Base-by-base conservation (phyloP, 2,113 vertebrate species). In the Trogon surrucura region DNA sequence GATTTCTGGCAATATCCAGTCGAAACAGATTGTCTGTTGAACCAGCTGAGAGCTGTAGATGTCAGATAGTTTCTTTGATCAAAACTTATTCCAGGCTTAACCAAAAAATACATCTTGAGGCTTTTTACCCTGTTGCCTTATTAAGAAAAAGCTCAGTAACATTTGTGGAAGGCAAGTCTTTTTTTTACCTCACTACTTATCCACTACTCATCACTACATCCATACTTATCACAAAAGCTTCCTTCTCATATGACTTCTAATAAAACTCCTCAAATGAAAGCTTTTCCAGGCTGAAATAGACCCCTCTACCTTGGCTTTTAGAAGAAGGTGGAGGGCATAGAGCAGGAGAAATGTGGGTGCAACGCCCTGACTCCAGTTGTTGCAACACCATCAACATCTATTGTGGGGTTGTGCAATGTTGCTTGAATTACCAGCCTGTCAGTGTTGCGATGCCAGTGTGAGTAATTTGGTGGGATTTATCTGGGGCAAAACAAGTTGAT, bases 391-490 rank as follows among this genome's bases (percentile, higher is more conserved):
- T 4, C 8, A 34, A 6, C 2, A 21, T 56, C 61, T 36, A 34
- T 9, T 1, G 18, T 62, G 78, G 38, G 41, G 18, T 25, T 70
- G 34, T 23, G 60, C 69, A 38, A 44, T 12, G 15, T 50, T 90
- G 73, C 82, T 85, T 13, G 14, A 2, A 17, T 15, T 19, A 5
- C 12, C 6, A 11, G 18, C 12, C 26, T 38, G 2, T 38, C 13
- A 18, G 51, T 21, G 19, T 41, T 0, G 5, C 1, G 3, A 16
- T 1, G 2, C 16, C 41, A 11, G 9, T 17, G 51, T 16, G 27
- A n/a, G 36, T 0, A 0, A 10, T 79, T 50, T 36, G 8, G 44
- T 4, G 57, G 57, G 16, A 6, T 62, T 90, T 47, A 18, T 36
- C 48, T 41, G 23, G 30, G 27, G 7, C 23, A 47, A 58, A 75